Evolutionary conservation across 2,113 vertebrate species (phyloP), one percentile per base, ranked within the genome.

Genomic region (Morone chrysops): DNA sequence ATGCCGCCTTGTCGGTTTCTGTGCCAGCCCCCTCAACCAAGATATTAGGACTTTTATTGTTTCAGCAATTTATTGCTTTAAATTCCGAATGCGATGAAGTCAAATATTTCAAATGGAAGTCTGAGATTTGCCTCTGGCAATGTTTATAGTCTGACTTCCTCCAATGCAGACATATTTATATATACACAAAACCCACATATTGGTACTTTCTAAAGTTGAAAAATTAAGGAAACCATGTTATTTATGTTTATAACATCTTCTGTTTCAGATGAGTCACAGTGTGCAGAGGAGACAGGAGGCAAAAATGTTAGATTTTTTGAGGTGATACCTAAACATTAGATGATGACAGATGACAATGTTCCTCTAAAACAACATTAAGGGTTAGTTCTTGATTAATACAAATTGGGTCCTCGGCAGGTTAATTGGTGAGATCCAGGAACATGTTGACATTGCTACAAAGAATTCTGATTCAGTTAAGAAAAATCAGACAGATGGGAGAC

Each of bases 11-110:
- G 4, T 67, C 9, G 1, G 41, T 51, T 45, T 70, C 47, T 18
- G 20, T 50, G 22, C 56, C 65, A 75, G 65, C 17, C 18, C 22
- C 40, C 9, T 71, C 11, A 16, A n/a, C 40, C 70, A 59, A 25
- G 40, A 18, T 50, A 38, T 69, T 40, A 38, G 18, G 22, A 54
- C 31, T 73, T 81, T 48, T 74, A 81, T 67, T 56, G 61, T 67
- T 66, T 67, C 14, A 11, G 22, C 38, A 50, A 38, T 82, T 70
- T 73, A 76, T 70, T 20, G 72, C 4, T 17, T 54, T n/a, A 57
- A 48, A 41, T 20, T 45, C 31, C 53, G n/a, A n/a, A 67, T 36
- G 16, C 63, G 56, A 69, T 36, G 17, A 22, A 59, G n/a, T 67
- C 13, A 48, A 41, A 14, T 41, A 31, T 51, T 80, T 71, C 77